Base-by-base conservation (phyloP, 2,797 vertebrate species). In the Lutjanus campechanus region DNA sequence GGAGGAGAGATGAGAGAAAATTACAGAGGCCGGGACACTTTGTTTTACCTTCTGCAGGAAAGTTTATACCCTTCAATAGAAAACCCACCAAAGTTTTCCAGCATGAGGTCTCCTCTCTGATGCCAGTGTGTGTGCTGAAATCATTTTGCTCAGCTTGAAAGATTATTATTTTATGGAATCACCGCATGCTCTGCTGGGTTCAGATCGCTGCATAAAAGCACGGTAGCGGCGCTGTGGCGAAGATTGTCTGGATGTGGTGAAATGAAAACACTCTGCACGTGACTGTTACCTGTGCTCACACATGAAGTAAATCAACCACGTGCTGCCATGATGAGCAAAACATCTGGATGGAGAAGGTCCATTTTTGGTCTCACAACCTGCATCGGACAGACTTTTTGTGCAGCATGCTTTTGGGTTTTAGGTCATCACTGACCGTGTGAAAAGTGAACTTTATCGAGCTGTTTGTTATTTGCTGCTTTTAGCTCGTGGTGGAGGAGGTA, bases 11-110 rank as follows among this genome's bases (percentile, higher is more conserved):
- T 87, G 61, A 79, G 79, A 87, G 91, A 89, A 91, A 95, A 95
- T 94, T 90, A 94, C 82, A 94, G 90, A 81, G 85, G 85, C 73
- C 77, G 80, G 46, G 79, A 50, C 49, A 81, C 82, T 81, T 92
- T 87, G 83, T 92, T 90, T 92, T 93, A 87, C 84, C 88, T 86
- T 92, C 77, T 90, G 81, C 81, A 73, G 41, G 78, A 85, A 90
- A 89, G 83, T 87, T 91, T 88, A 81, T 80, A 77, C 76, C 76
- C 85, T 46, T 74, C 86, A 74, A 62, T 83, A 76, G 69, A 88
- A 86, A 89, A 90, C 22, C 84, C 79, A 85, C 81, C 66, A 67
- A 58, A 82, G 60, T 91, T 91, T 91, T 91, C 87, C 90, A 91
- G 87, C 53, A 71, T 72, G 77, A 85, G 51, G 65, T 78, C 67